A percentile compares a stretch with the other conserved stretches of the same genome.
Evolutionary conservation across 2,888 invertebrate genomes (phyloP).

Genomic region (Xylota sylvarum): DNA sequence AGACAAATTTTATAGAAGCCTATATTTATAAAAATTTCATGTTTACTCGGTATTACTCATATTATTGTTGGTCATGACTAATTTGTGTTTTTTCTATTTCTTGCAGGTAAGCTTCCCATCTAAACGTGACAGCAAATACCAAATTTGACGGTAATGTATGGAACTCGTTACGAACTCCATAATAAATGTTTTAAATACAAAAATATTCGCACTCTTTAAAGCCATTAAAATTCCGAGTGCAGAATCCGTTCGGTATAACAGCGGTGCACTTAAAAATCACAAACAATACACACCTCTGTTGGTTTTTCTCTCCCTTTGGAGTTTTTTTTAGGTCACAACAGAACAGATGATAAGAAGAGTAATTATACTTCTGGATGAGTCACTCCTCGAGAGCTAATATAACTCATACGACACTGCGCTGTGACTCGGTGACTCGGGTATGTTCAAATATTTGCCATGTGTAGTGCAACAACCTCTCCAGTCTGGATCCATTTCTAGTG

Average conservation of each 20-base stretch:
- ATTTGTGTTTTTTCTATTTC: not conserved
- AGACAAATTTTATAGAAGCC: not conserved
- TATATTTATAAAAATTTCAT: too few relatives aligned
- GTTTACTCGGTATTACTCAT: not conserved
- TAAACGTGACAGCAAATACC: not conserved
- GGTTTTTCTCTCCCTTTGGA: not conserved
- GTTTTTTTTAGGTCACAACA: slow-evolving; percentile 56
- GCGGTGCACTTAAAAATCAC: slow-evolving; percentile 37
- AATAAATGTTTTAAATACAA: not conserved
- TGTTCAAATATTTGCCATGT: slow-evolving; percentile 45
- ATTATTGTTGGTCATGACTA: not conserved
- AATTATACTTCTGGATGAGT: slow-evolving; percentile 38
- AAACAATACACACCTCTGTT: slow-evolving; percentile 47
- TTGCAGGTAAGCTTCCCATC: slow-evolving; percentile 46
- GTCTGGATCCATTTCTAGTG: not conserved
- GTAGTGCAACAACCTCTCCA: slow-evolving; percentile 41
- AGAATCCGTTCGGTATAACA: slow-evolving; percentile 7
- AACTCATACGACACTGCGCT: not conserved
- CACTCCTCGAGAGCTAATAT: slow-evolving; percentile 30
- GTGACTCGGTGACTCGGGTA: too few relatives aligned
- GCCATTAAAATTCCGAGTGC: slow-evolving; percentile 14
- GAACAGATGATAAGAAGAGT: slow-evolving; percentile 24
- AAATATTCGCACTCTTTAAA: slow-evolving; percentile 10
- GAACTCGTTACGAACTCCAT: not conserved
- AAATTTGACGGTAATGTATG: slow-evolving; percentile 44